phyloP scores from a whole-genome alignment of 1,140 invertebrate species.

The Ceratosolen solmsi region DNA sequence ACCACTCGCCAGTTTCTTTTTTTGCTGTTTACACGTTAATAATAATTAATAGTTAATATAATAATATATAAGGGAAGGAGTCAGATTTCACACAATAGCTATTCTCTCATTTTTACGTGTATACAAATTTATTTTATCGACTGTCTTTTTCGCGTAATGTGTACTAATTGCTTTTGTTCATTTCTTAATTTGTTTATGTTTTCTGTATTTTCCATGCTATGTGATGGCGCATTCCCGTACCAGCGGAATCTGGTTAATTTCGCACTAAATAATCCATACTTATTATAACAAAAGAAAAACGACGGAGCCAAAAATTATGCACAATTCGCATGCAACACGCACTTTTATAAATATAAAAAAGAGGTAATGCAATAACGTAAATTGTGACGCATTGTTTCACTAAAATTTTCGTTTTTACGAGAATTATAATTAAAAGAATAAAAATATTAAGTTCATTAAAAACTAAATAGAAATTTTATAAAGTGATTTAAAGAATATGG shows the following conservation, averaged over 20 bases:
- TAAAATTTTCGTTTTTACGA: background rate
- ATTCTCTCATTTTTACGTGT: slow-evolving; percentile 45
- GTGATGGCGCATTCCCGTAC: slow-evolving; percentile 33
- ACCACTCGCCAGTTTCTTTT: slow-evolving; percentile 67
- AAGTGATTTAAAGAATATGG: background rate
- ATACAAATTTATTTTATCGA: slow-evolving; percentile 39
- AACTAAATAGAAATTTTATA: background rate
- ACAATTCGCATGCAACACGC: background rate
- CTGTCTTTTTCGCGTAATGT: slow-evolving; percentile 10
- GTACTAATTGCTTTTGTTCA: slow-evolving; percentile 32
- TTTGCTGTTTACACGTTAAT: slow-evolving; percentile 65
- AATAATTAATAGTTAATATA: slow-evolving; percentile 71
- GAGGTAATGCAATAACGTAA: background rate
- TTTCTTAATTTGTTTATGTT: slow-evolving; percentile 18
- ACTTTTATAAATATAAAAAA: background rate
- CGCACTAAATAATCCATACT: slow-evolving; percentile 21
- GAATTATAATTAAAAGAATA: background rate
- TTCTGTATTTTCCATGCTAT: slow-evolving; percentile 17
- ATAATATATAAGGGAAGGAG: slow-evolving; percentile 67
- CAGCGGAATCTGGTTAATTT: slow-evolving; percentile 44
- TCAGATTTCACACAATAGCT: slow-evolving; percentile 51
- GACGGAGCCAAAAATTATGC: slow-evolving; percentile 35
- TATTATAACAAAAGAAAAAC: background rate
- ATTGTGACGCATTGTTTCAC: background rate
- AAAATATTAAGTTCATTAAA: background rate